phyloP scores from a whole-genome alignment of 2,888 invertebrate species.

The Malthinus seriepunctatus region DNA sequence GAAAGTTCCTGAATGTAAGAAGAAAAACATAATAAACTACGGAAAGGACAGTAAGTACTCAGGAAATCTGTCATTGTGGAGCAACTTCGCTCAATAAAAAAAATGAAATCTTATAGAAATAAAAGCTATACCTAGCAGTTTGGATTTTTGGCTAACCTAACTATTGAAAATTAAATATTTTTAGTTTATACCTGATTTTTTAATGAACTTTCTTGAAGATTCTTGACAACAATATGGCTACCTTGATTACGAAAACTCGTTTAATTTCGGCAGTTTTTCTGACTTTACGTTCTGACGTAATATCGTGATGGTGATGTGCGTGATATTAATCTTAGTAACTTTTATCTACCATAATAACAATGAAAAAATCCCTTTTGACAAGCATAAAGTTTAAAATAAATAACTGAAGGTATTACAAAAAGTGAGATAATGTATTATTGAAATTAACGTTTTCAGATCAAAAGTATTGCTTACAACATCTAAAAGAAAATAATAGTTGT shows the following conservation, averaged over 20 bases:
- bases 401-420: no score
- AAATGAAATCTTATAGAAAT: not conserved
- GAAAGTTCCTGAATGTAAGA: constrained; percentile 11
- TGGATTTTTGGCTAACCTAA: not conserved
- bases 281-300: not conserved
- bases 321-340: no score
- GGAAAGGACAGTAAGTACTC: not conserved
- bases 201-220: constrained; percentile 5
- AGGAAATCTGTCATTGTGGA: no score
- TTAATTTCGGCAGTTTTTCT: not conserved
- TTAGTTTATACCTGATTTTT: constrained; percentile 23
- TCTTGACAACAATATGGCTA: constrained; percentile 24
- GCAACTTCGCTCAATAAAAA: no score
- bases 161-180: constrained; percentile 5
- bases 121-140: no score
- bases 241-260: constrained; percentile 11
- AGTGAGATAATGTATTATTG: no score
- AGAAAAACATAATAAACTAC: constrained; percentile 1
- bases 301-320: not conserved
- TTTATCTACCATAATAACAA: no score
- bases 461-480: no score
- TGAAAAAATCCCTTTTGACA: no score
- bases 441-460: no score
- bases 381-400: no score
- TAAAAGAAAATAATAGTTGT: no score